Percentiles rank a stretch among this genome's conserved stretches.
These are phyloP conservation scores for Caenorhabditis drosophilae DNA, from an alignment of 2,888 invertebrate species.

Conservation along the genomic window DNA sequence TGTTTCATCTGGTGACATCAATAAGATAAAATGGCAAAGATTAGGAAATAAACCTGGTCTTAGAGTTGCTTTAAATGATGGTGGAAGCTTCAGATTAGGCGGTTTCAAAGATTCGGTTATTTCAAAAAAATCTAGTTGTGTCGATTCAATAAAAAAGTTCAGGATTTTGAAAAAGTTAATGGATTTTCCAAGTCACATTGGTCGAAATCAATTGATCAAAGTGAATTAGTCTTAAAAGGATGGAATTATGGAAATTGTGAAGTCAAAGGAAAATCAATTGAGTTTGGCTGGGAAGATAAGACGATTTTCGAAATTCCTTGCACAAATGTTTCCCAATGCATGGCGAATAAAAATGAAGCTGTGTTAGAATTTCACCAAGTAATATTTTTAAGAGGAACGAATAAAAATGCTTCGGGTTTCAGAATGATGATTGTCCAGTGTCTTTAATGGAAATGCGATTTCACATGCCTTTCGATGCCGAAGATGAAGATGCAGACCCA, in stretches of 20 bases:
- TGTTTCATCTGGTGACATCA: constrained; percentile 83
- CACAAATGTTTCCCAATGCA: constrained; percentile 92
- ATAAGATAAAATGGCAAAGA: constrained; percentile 87
- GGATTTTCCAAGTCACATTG: constrained; percentile 86
- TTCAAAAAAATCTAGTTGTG: constrained; percentile 2
- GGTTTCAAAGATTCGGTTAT: constrained; percentile 80
- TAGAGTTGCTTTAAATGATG: constrained; percentile 86
- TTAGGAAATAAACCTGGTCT: constrained; percentile 89
- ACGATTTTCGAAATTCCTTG: constrained; percentile 91
- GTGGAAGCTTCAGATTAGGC: constrained; percentile 85
- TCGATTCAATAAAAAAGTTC: constrained; percentile 7
- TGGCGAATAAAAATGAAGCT: constrained; percentile 95
- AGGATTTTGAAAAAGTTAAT: constrained; percentile 90
- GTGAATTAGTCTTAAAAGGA: constrained; percentile 90
- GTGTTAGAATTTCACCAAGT: constrained; percentile 82
- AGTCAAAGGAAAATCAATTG: constrained; percentile 76
- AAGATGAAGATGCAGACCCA: constrained; percentile 81
- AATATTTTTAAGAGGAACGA: too few species aligned
- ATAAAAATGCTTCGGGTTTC: too few species aligned
- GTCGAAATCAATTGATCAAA: constrained; percentile 82
- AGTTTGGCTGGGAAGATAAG: constrained; percentile 63
- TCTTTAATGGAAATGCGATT: constrained; percentile 96
- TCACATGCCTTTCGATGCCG: constrained; percentile 88
- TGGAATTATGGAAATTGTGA: constrained; percentile 99
- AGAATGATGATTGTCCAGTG: constrained; percentile 94